Evolutionary conservation across 64 coral and sea anemone species (phyloP).

Genomic region (Porites australiensis): DNA sequence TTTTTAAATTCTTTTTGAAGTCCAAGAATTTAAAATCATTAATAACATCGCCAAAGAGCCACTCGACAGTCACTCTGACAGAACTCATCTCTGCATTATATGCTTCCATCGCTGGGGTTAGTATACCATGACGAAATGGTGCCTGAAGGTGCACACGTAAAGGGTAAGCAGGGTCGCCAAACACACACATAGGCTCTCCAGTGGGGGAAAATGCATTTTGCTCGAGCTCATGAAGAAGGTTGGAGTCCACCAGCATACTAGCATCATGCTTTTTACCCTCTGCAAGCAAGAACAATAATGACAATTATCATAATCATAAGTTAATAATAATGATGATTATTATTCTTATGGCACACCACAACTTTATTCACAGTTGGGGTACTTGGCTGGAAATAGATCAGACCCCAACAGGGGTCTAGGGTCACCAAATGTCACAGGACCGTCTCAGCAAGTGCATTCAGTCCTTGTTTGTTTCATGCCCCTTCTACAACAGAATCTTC

Average conservation of each 20-base stretch:
- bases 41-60: not conserved
- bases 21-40: slow-evolving; percentile 17
- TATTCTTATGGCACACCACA: slow-evolving; percentile 3
- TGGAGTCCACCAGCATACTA: too few relatives aligned
- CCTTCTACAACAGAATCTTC: slow-evolving; percentile 18
- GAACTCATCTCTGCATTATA: not conserved
- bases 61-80: slow-evolving; percentile 13
- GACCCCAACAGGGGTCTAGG: not conserved
- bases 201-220: not conserved
- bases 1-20: too few relatives aligned
- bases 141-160: not conserved
- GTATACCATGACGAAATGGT: slow-evolving; percentile 14
- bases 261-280: too few relatives aligned
- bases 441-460: slow-evolving; percentile 26
- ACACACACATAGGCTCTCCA: slow-evolving; percentile 6
- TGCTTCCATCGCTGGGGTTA: not conserved
- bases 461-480: slow-evolving; percentile 10
- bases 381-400: slow-evolving; percentile 5
- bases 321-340: not conserved
- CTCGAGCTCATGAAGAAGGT: too few relatives aligned
- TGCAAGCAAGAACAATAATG: not conserved
- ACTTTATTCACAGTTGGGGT: not conserved
- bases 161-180: slow-evolving; percentile 5
- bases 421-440: slow-evolving; percentile 10
- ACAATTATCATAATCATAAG: not conserved